Base-by-base conservation (phyloP, 2,113 vertebrate genomes). In the Pavo muticus region DNA sequence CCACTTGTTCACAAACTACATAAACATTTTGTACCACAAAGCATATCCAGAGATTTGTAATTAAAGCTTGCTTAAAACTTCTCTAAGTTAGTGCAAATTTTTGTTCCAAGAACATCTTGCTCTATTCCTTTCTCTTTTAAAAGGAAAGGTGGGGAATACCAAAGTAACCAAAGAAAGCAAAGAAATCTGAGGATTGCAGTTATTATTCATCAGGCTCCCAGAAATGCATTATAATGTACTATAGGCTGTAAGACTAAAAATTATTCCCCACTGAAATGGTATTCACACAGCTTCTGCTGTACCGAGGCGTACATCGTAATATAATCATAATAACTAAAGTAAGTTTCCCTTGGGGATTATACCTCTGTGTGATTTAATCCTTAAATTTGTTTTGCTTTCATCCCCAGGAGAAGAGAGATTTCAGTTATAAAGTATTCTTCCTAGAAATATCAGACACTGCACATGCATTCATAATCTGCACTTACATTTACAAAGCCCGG, bases 371-470 rank as follows among this genome's bases (percentile, higher is more conserved):
- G 98, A 98, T 98, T 98, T 98, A 98, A 98, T 97, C 96, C 97
- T 97, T 97, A 98, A 97, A 98, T 98, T 97, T 96, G 97, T 97
- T 98, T 97, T 97, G 96, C 97, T 98, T 98, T 97, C 96, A 97
- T 97, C 91, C 97, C 94, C 96, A 21, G 45, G 97, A 98, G 97
- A 97, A 97, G 90, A 93, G 92, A 97, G 95, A 97, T 98, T 97
- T 97, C 95, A 85, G 96, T 96, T 79, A 95, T 96, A 88, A 94
- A 97, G 96, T 95, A 96, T 95, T 97, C 97, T 98, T 96, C 92
- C 95, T 94, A 86, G 91, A 95, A 96, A 95, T 94, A 93, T 84
- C 79, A 87, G 93, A 95, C 82, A 87, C 71, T 52, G 79, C 37
- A 93, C 90, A 94, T 82, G 95, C 96, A 95, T 96, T 90, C 88